Base-by-base conservation (phyloP, 2,113 vertebrate genomes). In the Pluvialis apricaria region DNA sequence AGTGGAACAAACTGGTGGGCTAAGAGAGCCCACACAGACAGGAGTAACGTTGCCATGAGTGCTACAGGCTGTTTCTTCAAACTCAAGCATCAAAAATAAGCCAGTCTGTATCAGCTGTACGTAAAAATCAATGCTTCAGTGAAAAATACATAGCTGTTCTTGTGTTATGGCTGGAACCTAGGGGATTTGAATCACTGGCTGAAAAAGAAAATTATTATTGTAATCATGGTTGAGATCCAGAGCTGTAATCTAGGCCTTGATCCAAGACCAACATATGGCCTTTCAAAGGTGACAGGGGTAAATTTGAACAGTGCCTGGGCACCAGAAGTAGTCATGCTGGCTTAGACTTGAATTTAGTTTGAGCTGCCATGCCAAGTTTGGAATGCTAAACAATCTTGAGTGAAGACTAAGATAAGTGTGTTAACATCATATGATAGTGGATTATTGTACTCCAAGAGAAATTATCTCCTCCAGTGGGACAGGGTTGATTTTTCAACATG, bases 181-280 rank as follows among this genome's bases (percentile, higher is more conserved):
- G 10, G 25, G 34, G 3, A 38, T 77, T 73, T 65, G 57, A 80
- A 60, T 82, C n/a, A 77, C 49, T 71, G 32, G 19, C 8, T 88
- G 29, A 68, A 85, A 75, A 64, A 52, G 8, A 34, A 51, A 93
- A 54, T 66, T 40, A 22, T 19, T 87, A 3, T 17, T 85, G 29
- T 70, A 66, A 32, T 66, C 8, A 8, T 25, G 26, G 9, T 40
- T 90, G 49, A 79, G 47, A 80, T 82, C 25, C 49, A 88, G 57
- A 85, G 66, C 29, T 70, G 42, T 78, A 52, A 68, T 73, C 61
- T 45, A 45, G 36, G 51, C 38, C 42, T 89, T 84, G 69, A 51
- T 60, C 2, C 0, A n/a, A 71, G 42, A 89, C 17, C 22, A 44
- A 0, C 0, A 1, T 29, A 18, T 38, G 36, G 25, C 3, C 21